Evolutionary conservation across 2,888 invertebrate genomes (phyloP), one percentile per base, ranked within the genome.

Genomic region (Trichacis sp.): DNA sequence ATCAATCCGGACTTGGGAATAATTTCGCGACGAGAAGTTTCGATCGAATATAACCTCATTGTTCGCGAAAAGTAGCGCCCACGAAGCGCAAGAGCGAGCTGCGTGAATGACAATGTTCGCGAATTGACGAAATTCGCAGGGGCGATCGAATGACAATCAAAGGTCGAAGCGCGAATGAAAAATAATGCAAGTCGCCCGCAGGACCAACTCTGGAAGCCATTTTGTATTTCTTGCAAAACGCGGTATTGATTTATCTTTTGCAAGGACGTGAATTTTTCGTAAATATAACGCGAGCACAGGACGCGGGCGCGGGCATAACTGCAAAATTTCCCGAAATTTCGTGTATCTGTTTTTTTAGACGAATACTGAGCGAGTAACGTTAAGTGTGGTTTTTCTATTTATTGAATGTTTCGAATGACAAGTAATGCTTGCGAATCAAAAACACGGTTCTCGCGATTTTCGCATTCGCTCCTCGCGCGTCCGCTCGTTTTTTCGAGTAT

Each of bases 171-270:
- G 45, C 47, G 36, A 9, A 30, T 50, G 17, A 63, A 52, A 60
- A 56, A 43, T 51, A 49, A 18, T 5, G 8, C 3, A 24, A 24
- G 46, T 52, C 55, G 55, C 36, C 49, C 43, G 55, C 40, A 56
- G 51, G 54, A 53, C 60, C 54, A 64, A 54, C 61, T 64, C 64
- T 61, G 80, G 82, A 77, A 74, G 82, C 82, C 82, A 82, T 82
- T 82, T 82, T 82, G 82, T 82, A 80, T 81, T 77, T 79, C 73
- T 76, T 75, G 75, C 71, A 77, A 76, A 79, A 77, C 77, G 76
- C 76, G 77, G 81, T 84, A 84, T 84, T 84, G 84, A 84, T 84
- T 83, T 79, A 82, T 82, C 79, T 79, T 80, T 82, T 79, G 81
- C 75, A 73, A 73, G 75, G 69, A 73, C 76, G 71, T 73, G 71